phyloP scores from a whole-genome alignment of 2,888 invertebrate genomes.

The Strigamia crassipes region DNA sequence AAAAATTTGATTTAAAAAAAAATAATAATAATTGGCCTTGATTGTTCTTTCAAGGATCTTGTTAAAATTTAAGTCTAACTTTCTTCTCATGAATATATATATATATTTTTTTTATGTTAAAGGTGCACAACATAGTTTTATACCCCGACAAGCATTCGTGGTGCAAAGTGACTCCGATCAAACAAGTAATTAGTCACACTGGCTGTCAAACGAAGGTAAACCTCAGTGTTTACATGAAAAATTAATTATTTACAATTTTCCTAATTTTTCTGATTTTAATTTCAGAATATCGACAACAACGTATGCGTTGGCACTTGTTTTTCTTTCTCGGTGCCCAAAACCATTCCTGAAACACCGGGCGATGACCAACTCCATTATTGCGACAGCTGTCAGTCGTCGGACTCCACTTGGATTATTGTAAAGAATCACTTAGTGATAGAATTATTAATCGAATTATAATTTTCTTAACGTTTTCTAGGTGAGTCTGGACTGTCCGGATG shows the following conservation, averaged over 20 bases:
- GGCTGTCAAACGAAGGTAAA: constrained; percentile 65
- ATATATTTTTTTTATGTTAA: constrained; percentile 53
- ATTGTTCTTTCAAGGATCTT: constrained; percentile 31
- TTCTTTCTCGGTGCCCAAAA: constrained; percentile 71
- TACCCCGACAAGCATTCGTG: constrained; percentile 73
- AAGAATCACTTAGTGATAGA: constrained; percentile 51
- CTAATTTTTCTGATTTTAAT: neutral
- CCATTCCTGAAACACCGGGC: constrained; percentile 70
- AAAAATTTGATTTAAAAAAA: neutral
- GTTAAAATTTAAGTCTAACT: neutral
- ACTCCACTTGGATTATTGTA: constrained; percentile 70
- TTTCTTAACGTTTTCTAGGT: constrained; percentile 60
- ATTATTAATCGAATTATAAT: neutral
- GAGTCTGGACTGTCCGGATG: constrained; percentile 66
- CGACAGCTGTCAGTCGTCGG: constrained; percentile 71
- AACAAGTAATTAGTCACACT: constrained; percentile 67
- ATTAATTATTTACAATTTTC: neutral
- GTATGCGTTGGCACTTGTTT: constrained; percentile 74
- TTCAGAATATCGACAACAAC: constrained; percentile 68
- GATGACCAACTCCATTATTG: constrained; percentile 70
- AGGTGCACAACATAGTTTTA: constrained; percentile 73
- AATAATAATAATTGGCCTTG: neutral
- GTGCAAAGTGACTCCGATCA: constrained; percentile 72
- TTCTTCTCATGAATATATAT: neutral
- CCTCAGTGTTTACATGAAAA: no score